These are phyloP conservation scores for Neodiprion virginianus DNA, from an alignment of 1,140 invertebrate species.

Conservation along the genomic window DNA sequence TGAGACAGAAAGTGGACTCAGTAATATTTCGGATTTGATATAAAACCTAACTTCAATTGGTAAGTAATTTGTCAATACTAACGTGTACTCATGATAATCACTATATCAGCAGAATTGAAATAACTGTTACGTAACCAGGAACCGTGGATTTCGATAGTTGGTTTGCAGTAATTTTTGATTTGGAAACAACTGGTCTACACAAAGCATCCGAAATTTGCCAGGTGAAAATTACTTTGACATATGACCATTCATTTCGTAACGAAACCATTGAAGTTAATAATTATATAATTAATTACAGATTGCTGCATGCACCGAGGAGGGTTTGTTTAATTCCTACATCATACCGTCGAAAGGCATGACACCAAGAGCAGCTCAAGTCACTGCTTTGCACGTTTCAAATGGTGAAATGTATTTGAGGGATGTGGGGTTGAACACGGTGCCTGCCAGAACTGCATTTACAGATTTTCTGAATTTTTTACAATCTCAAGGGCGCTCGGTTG, in stretches of 20 bases:
- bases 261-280: background rate
- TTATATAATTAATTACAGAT: constrained; percentile 14
- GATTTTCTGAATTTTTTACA: constrained; percentile 12
- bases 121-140: background rate
- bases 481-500: background rate
- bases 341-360: constrained; percentile 16
- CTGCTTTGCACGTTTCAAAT: constrained; percentile 16
- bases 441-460: constrained; percentile 13
- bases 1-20: constrained; percentile 16
- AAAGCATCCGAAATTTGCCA: constrained; percentile 18
- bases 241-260: too few species aligned
- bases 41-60: constrained; percentile 15
- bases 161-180: background rate
- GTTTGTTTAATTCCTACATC: constrained; percentile 15
- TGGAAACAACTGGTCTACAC: constrained; percentile 17
- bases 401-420: constrained; percentile 21
- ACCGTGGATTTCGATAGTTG: constrained; percentile 7
- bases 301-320: constrained; percentile 10
- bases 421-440: constrained; percentile 12
- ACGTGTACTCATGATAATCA: background rate
- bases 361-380: constrained; percentile 17
- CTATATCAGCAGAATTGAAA: background rate
- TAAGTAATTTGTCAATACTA: background rate
- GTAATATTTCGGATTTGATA: constrained; percentile 16
- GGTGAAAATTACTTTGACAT: background rate